Percentiles rank a stretch among this genome's conserved stretches.
Evolutionary conservation across 2,888 invertebrate species (phyloP).

Genomic region (Chrysina gloriosa): DNA sequence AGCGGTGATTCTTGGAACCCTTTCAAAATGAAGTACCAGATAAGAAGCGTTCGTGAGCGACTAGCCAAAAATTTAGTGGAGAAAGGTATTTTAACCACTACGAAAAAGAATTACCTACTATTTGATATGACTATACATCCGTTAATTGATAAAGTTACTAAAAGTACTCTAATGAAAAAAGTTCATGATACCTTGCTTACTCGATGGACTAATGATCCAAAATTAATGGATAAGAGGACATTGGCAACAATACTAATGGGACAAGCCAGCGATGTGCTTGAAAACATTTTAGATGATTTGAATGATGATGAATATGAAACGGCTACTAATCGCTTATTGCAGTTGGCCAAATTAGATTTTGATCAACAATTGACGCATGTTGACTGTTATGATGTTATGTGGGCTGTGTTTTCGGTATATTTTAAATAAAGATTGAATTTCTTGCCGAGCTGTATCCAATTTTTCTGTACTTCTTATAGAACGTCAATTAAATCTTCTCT

Average conservation of each 20-base stretch:
- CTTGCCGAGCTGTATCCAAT: neutral
- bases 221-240: constrained; percentile 91
- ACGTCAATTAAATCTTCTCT: too few species aligned
- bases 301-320: constrained; percentile 94
- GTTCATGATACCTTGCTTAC: constrained; percentile 93
- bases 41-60: constrained; percentile 95
- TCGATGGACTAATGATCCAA: constrained; percentile 93
- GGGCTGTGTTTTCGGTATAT: constrained; percentile 74
- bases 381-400: constrained; percentile 74
- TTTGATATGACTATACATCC: constrained; percentile 99
- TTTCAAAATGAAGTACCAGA: constrained; percentile 91
- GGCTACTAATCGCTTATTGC: constrained; percentile 92
- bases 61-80: constrained; percentile 97
- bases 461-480: neutral
- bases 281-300: constrained; percentile 95
- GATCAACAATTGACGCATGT: constrained; percentile 76
- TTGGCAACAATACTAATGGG: constrained; percentile 90
- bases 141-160: constrained; percentile 88
- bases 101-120: constrained; percentile 95
- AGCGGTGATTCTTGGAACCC: constrained; percentile 99
- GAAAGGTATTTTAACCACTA: constrained; percentile 95
- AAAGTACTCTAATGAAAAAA: constrained; percentile 93
- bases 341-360: constrained; percentile 81
- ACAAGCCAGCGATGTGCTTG: constrained; percentile 94
- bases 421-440: constrained; percentile 33